Evolutionary conservation across 2,888 invertebrate species (phyloP).

Genomic region (Epirrita christyi): DNA sequence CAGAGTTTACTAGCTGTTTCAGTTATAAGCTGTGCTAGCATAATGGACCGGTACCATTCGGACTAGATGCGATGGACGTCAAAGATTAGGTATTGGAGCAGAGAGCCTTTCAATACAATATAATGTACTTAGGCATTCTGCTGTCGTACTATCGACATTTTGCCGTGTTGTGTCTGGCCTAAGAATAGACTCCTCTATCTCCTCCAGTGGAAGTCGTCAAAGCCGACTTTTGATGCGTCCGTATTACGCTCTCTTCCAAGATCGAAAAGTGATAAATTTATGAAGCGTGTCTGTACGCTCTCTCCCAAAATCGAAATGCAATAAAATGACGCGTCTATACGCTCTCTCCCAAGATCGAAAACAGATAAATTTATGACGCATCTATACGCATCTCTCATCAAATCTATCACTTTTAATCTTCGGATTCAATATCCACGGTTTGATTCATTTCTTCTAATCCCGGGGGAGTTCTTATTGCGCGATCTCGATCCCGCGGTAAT

Average conservation of each 20-base stretch:
- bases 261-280: too few species aligned
- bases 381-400: constrained; percentile 1
- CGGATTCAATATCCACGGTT: constrained; percentile 66
- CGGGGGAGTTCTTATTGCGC: constrained; percentile 62
- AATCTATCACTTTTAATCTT: constrained; percentile 36
- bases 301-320: too few species aligned
- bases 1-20: constrained; percentile 2
- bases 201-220: too few species aligned
- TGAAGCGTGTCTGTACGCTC: too few species aligned
- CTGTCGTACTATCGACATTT: too few species aligned
- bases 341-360: not conserved
- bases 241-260: too few species aligned
- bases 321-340: too few species aligned
- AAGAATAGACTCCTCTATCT: too few species aligned
- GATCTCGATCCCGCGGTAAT: constrained; percentile 61
- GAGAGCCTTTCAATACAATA: not conserved
- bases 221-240: too few species aligned
- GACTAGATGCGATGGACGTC: constrained; percentile 5
- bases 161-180: too few species aligned
- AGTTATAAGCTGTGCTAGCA: not conserved
- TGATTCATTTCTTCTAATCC: constrained; percentile 77
- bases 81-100: constrained; percentile 1
- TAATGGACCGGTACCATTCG: not conserved
- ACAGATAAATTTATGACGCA: not conserved
- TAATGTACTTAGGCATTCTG: too few species aligned